Conservation (phyloP, 2,113 vertebrate species). For the Pelmatolapia mariae region DNA sequence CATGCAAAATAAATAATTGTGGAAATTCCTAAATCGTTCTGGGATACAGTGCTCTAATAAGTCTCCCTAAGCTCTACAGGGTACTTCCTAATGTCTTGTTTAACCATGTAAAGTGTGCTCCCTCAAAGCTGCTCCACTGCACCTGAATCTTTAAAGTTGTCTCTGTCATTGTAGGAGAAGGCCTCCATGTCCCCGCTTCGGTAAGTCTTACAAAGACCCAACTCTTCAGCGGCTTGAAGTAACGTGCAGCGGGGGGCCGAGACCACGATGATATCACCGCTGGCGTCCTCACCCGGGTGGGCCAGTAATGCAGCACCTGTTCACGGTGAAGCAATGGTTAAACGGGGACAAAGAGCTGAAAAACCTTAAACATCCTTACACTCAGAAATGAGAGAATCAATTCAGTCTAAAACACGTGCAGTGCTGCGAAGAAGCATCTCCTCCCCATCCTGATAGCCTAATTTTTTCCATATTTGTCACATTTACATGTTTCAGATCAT, state of each 20-base stretch:
- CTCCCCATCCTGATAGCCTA: not conserved
- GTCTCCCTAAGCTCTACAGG: not conserved
- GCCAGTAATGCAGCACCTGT: conserved; percentile 70
- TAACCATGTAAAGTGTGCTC: not conserved
- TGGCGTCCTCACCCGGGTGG: conserved; percentile 74
- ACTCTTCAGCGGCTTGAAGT: conserved; percentile 64
- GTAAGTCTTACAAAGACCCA: conserved; percentile 72
- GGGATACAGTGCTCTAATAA: not conserved
- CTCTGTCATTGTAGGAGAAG: conserved; percentile 68
- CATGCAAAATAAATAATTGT: not conserved
- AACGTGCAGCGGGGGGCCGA: conserved; percentile 73
- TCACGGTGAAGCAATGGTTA: not conserved
- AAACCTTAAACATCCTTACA: not conserved
- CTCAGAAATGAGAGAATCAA: not conserved
- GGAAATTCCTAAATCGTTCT: not conserved
- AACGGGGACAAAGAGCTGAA: fast-evolving
- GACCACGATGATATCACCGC: conserved; percentile 68
- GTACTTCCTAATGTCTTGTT: not conserved
- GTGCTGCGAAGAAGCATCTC: not conserved
- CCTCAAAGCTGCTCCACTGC: not conserved
- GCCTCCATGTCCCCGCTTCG: conserved; percentile 60
- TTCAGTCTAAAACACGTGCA: not conserved
- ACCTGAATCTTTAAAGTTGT: conserved; percentile 72
- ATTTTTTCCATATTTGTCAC: not conserved
- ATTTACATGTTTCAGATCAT: not conserved